Base-by-base conservation (phyloP, 2,888 invertebrate genomes). In the Noctua janthe region DNA sequence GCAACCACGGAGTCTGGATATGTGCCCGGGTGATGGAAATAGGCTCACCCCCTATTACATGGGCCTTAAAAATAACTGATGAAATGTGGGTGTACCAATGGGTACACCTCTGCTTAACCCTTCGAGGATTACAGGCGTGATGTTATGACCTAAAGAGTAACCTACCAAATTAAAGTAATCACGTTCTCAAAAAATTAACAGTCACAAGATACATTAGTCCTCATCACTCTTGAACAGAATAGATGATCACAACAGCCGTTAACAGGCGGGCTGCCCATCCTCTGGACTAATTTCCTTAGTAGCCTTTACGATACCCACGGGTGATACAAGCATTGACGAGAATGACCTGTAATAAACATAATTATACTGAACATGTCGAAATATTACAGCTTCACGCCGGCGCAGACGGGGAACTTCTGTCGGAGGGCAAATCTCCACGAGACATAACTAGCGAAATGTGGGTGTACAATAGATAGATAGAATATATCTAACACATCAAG, bases 331-430 rank as follows among this genome's bases (percentile, higher is more conserved):
- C 70, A 64, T 43, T 66, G 29, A 56, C 62, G 54, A 35, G n/a
- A 66, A 51, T 71, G 20, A 43, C 35, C 15, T 20, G 43, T 76
- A 43, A 66, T 82, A 82, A 72, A 72, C 39, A 47, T 76, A 77
- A 82, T 82, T 62, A 72, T 62, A 71, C 23, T 23, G 62, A n/a
- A 47, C 35, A 62, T 62, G 15, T 17, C 15, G 23, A 62, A 64
- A 80, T 76, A 56, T 74, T 47, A 15, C 6, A 51, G 49, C 35
- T n/a, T 49, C 17, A 64, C 13, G 59, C 20, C 54, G 56, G 10
- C 56, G 23, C 23, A 56, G 56, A 23, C 10, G 1, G 35, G 7
- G 15, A 15, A 62, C 62, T 15, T 62, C 29, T 29, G 29, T 62
- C 29, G 29, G 15, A 62, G 15, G 29, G 7, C 15, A 29, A 6